Conservation (phyloP, 2,888 invertebrate species). For the Xylota sylvarum region DNA sequence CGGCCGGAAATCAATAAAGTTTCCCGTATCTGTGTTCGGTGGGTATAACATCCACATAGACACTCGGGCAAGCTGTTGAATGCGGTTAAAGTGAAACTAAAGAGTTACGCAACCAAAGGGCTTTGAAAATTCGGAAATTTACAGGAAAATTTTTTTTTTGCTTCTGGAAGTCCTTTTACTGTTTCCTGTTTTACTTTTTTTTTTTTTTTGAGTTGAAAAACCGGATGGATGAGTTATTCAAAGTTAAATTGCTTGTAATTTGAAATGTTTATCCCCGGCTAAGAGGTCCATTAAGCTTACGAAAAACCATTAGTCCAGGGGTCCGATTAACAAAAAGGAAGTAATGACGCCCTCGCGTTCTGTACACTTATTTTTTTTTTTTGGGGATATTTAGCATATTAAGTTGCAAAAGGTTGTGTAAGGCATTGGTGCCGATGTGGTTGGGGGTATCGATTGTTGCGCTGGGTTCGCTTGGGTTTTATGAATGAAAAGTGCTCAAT, state of each 20-base stretch:
- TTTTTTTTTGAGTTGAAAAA: not conserved
- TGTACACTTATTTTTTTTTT: not conserved
- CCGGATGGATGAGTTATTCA: slow-evolving; percentile 14
- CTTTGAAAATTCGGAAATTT: slow-evolving; percentile 1
- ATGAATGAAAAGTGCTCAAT: slow-evolving; percentile 37
- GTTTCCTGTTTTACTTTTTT: not conserved
- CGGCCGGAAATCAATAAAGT: slow-evolving; percentile 72
- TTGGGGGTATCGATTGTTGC: slow-evolving; percentile 5
- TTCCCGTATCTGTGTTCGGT: slow-evolving; percentile 40
- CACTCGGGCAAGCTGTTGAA: slow-evolving; percentile 69
- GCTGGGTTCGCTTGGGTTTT: not conserved
- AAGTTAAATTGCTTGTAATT: slow-evolving; percentile 14
- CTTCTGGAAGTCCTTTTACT: no score
- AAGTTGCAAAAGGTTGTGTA: slow-evolving; percentile 23
- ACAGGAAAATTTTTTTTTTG: not conserved
- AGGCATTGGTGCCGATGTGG: not conserved
- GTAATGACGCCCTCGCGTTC: slow-evolving; percentile 35
- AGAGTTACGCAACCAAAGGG: slow-evolving; percentile 56
- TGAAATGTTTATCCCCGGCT: slow-evolving; percentile 13
- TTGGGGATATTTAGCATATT: slow-evolving; percentile 15
- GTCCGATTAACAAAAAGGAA: slow-evolving; percentile 40
- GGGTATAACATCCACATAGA: slow-evolving; percentile 6
- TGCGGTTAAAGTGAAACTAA: slow-evolving; percentile 53
- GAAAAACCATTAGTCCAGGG: slow-evolving; percentile 1
- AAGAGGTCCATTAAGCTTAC: slow-evolving; percentile 20